Evolutionary conservation across 2,888 invertebrate species (phyloP).

Genomic region (Toxonevra muliebris): DNA sequence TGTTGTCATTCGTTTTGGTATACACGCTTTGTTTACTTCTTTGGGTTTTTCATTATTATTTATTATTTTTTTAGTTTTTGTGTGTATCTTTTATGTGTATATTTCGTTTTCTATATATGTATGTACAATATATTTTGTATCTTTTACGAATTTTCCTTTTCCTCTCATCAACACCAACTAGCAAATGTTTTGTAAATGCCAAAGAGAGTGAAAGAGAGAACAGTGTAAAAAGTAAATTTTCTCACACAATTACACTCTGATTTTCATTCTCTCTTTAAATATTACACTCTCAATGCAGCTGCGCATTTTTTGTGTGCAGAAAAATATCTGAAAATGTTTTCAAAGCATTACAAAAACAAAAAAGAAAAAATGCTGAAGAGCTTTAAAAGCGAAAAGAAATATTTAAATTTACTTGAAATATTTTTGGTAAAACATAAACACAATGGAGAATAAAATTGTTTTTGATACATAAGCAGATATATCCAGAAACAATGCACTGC

Average conservation of each 20-base stretch:
- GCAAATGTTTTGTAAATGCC: too few species aligned
- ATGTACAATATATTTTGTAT: constrained; percentile 14
- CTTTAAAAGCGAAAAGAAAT: not conserved
- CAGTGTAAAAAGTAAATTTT: too few species aligned
- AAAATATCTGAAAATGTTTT: not conserved
- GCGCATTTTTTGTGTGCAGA: not conserved
- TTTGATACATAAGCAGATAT: too few species aligned
- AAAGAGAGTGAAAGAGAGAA: too few species aligned
- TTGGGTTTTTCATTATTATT: constrained; percentile 31
- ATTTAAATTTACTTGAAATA: not conserved
- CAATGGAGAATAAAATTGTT: not conserved
- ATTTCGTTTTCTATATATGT: not conserved
- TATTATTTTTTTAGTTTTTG: constrained; percentile 24
- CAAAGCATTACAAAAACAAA: not conserved
- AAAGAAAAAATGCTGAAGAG: not conserved
- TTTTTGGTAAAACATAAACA: not conserved
- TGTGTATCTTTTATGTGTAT: constrained; percentile 12
- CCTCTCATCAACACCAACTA: too few species aligned
- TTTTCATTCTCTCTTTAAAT: too few species aligned
- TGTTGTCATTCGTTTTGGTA: constrained; percentile 23
- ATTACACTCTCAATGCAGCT: too few species aligned
- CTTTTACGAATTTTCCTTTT: not conserved
- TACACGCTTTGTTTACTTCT: constrained; percentile 28
- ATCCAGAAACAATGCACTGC: too few species aligned
- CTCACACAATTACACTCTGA: too few species aligned